Conservation (phyloP, 2,888 invertebrate species). For the Cylloceria caligata region DNA sequence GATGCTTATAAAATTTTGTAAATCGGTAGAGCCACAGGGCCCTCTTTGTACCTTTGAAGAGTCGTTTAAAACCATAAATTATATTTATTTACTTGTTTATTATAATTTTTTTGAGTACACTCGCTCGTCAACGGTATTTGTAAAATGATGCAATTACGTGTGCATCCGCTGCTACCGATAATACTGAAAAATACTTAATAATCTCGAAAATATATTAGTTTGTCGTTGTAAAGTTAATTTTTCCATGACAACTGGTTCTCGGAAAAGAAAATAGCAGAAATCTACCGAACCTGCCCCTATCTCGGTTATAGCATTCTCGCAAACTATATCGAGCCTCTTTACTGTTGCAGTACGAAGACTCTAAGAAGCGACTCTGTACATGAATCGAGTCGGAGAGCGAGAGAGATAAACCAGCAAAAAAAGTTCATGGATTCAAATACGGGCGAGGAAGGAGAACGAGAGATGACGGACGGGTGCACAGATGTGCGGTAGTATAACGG, state of each 20-base stretch:
- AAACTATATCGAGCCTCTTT: constrained; percentile 12
- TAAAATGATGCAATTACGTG: neutral
- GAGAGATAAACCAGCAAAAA: constrained; percentile 49
- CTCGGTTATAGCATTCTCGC: neutral
- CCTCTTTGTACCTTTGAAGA: no score
- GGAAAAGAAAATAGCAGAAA: neutral
- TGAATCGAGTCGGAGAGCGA: constrained; percentile 18
- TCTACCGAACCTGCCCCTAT: neutral
- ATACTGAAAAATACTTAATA: neutral
- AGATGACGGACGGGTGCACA: constrained; percentile 73
- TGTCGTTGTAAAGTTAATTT: neutral
- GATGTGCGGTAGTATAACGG: constrained; percentile 70
- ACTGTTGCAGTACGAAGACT: constrained; percentile 10
- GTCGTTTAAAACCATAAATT: no score
- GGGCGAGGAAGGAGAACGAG: constrained; percentile 56
- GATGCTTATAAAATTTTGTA: neutral
- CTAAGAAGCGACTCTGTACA: constrained; percentile 2
- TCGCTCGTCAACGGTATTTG: neutral
- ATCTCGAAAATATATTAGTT: neutral
- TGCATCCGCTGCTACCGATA: neutral
- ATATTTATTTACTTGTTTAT: no score
- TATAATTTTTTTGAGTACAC: no score
- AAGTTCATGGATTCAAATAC: constrained; percentile 59
- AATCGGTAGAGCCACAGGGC: neutral
- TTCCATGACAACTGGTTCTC: no score